phyloP scores from a whole-genome alignment of 2,888 invertebrate species.

The Anoncus sp. region DNA sequence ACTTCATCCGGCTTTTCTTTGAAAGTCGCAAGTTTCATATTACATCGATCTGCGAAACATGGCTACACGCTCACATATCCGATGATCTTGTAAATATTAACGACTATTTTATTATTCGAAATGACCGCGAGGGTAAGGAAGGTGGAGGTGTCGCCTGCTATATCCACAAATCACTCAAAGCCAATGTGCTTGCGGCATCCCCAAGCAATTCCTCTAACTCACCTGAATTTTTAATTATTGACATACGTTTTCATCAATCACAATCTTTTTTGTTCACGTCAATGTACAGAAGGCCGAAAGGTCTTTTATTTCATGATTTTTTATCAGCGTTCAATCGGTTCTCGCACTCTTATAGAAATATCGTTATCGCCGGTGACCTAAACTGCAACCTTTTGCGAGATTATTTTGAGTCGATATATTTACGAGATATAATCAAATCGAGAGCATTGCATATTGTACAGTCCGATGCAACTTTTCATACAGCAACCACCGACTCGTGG shows the following conservation, averaged over 20 bases:
- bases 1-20: not conserved
- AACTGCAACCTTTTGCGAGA: not conserved
- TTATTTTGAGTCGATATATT: not conserved
- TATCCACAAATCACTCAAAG: slow-evolving; percentile 40
- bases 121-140: not conserved
- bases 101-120: not conserved
- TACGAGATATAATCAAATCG: not conserved
- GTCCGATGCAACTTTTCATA: not conserved
- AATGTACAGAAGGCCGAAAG: not conserved
- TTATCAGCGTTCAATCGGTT: not conserved
- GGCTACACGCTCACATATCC: not conserved
- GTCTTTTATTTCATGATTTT: not conserved
- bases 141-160: slow-evolving; percentile 44
- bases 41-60: slow-evolving; percentile 21
- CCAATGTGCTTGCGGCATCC: not conserved
- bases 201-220: not conserved
- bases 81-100: slow-evolving; percentile 4
- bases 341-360: not conserved
- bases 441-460: not conserved
- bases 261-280: not conserved
- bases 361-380: not conserved
- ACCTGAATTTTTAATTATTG: not conserved
- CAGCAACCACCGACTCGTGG: not conserved
- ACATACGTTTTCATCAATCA: not conserved
- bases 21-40: slow-evolving; percentile 1